These are phyloP conservation scores for Platichthys stellatus DNA, from an alignment of 2,113 vertebrate species.

Conservation along the genomic window DNA sequence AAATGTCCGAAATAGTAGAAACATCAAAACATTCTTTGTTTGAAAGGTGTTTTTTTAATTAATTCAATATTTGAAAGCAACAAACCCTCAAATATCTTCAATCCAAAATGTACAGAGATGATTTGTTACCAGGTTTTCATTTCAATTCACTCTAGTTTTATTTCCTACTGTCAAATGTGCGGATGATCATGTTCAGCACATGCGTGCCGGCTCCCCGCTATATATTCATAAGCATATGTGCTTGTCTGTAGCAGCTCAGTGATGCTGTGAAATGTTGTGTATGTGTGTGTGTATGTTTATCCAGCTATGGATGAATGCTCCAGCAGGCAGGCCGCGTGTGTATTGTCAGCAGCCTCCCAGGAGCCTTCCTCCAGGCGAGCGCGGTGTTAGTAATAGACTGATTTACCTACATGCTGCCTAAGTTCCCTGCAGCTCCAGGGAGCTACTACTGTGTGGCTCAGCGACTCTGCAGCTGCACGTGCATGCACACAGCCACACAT, in stretches of 20 bases:
- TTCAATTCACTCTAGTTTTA: background rate
- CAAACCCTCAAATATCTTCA: background rate
- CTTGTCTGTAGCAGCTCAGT: constrained; percentile 33
- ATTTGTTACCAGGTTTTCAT: background rate
- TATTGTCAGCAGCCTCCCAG: constrained; percentile 66
- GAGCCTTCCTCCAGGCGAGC: constrained; percentile 53
- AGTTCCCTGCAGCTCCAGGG: constrained; percentile 56
- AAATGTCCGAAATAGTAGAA: no score
- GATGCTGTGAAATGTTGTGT: constrained; percentile 34
- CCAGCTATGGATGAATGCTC: constrained; percentile 61
- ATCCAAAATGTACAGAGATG: background rate
- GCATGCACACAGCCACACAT: constrained; percentile 2
- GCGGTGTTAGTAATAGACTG: constrained; percentile 67
- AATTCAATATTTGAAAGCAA: background rate
- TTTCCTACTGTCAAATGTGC: background rate
- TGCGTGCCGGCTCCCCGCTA: background rate
- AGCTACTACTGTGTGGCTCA: constrained; percentile 46
- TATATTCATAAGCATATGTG: constrained; percentile 17
- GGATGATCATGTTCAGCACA: constrained; percentile 6
- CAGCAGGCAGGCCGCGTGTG: constrained; percentile 50
- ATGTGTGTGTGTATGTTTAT: constrained; percentile 49
- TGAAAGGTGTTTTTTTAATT: no score
- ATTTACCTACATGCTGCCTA: constrained; percentile 66
- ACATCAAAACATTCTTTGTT: no score
- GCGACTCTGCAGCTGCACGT: constrained; percentile 32